A percentile compares a stretch with the other conserved stretches of the same genome.
These are phyloP conservation scores for Labroides dimidiatus DNA, from an alignment of 2,797 vertebrate species.

Conservation along the genomic window DNA sequence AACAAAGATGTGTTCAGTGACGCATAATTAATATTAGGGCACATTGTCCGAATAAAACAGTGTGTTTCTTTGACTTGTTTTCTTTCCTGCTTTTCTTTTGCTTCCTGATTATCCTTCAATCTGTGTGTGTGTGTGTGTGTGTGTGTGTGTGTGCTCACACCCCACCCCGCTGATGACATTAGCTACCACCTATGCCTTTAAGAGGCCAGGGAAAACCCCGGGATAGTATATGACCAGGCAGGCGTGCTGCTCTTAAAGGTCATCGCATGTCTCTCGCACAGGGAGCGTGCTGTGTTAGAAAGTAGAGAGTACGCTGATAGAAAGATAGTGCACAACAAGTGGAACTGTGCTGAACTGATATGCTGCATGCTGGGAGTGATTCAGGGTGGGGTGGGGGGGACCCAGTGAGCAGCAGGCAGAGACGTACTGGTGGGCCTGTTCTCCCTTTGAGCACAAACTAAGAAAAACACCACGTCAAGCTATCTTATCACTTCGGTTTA, in stretches of 20 bases:
- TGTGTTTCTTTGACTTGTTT: background rate
- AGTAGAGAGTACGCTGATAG: constrained; percentile 36
- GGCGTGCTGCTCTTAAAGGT: constrained; percentile 65
- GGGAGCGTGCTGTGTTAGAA: constrained; percentile 20
- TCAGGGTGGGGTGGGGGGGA: background rate
- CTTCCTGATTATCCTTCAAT: constrained; percentile 19
- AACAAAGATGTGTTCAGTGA: background rate
- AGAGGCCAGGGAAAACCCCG: constrained; percentile 45
- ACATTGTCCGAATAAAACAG: constrained; percentile 15
- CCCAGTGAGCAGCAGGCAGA: constrained; percentile 19
- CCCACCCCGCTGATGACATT: constrained; percentile 56
- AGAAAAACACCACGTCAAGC: constrained; percentile 2
- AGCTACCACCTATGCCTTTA: constrained; percentile 39
- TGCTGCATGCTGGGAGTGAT: constrained; percentile 20
- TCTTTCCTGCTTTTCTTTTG: constrained; percentile 45
- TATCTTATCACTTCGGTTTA: background rate
- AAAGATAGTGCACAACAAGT: constrained; percentile 36
- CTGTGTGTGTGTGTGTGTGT: constrained; percentile 7
- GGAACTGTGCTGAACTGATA: constrained; percentile 37
- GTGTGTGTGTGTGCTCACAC: constrained; percentile 16
- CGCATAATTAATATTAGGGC: no score
- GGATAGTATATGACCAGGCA: constrained; percentile 49
- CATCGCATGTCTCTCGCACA: constrained; percentile 44
- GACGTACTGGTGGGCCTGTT: constrained; percentile 10
- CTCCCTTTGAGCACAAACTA: background rate